These are phyloP conservation scores for Athetis lepigone DNA, from an alignment of 2,888 invertebrate genomes.

Conservation along the genomic window DNA sequence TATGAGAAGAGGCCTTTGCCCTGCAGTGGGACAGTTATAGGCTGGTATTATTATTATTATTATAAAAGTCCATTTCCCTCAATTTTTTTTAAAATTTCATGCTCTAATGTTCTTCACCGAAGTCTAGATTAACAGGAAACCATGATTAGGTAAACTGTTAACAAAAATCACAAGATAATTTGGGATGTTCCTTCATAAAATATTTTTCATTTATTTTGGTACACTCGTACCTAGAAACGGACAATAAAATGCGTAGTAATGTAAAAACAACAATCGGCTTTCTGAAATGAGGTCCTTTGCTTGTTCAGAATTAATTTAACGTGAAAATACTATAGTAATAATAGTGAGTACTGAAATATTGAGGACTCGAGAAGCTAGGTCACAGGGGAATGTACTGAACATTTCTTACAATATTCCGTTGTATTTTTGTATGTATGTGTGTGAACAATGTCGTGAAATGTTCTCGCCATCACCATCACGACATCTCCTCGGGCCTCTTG, in stretches of 20 bases:
- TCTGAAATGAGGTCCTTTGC: conserved; percentile 25
- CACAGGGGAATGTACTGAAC: too few species aligned
- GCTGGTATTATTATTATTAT: too few species aligned
- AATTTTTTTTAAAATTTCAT: conserved; percentile 19
- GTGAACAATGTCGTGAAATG: too few species aligned
- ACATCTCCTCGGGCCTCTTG: too few species aligned
- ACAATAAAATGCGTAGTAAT: conserved; percentile 39
- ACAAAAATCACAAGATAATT: conserved; percentile 26
- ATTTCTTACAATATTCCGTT: too few species aligned
- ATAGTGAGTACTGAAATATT: background rate
- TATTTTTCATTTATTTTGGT: conserved; percentile 21
- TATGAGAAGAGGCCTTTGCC: too few species aligned
- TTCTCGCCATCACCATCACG: too few species aligned
- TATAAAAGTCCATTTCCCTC: background rate
- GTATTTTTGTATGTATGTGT: too few species aligned
- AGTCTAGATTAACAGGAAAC: conserved; percentile 35
- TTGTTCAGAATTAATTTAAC: conserved; percentile 19
- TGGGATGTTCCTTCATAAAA: conserved; percentile 8
- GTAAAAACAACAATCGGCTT: conserved; percentile 21
- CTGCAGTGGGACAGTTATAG: too few species aligned
- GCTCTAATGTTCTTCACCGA: conserved; percentile 12
- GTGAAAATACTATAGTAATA: background rate
- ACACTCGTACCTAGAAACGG: conserved; percentile 11
- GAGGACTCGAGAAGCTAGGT: too few species aligned
- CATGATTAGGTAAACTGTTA: conserved; percentile 18